Evolutionary conservation across 2,113 vertebrate genomes (phyloP), one percentile per base, ranked within the genome.

Genomic region (Cinclus mexicanus): DNA sequence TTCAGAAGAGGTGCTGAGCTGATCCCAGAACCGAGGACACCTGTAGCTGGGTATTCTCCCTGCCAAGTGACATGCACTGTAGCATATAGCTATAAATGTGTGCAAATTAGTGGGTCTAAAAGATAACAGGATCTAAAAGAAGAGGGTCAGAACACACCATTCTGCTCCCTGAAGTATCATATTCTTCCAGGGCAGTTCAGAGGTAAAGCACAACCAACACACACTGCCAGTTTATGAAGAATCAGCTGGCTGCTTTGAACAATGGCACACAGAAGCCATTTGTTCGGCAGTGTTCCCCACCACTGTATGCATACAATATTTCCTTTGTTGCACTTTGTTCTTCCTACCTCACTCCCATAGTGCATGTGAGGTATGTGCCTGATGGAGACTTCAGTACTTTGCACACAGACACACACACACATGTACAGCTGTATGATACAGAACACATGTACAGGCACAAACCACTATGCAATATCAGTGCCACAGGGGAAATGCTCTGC

Each of bases 271-370:
- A 76, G 72, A 61, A 83, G 29, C 29, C 25, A 39, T 63, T 92
- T 83, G 19, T 10, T 52, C 42, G n/a, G 50, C 49, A 81, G 7
- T 7, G 31, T 5, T 88, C 19, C 41, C 41, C 69, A 69, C 9
- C 29, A 10, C 49, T 31, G 14, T 6, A 13, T 5, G 2, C 11
- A 28, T 11, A 47, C 25, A 82, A 39, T 23, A 28, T 12, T 31
- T 41, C 15, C 76, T 49, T 71, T 74, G 44, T 16, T 33, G 2
- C 56, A 26, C 24, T 35, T 35, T 12, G 8, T 1, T 84, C 37
- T 25, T 57, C 3, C 7, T 19, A 8, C 15, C 29, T 61, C 2
- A 1, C 22, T 37, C n/a, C 39, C 4, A 11, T 6, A 10, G 31
- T 23, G 26, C 44, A 13, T 1, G 3, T 7, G 31, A 78, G 41